Percentiles rank a stretch among this genome's conserved stretches.
phyloP scores from a whole-genome alignment of 2,113 vertebrate genomes.

The Suricata suricatta region DNA sequence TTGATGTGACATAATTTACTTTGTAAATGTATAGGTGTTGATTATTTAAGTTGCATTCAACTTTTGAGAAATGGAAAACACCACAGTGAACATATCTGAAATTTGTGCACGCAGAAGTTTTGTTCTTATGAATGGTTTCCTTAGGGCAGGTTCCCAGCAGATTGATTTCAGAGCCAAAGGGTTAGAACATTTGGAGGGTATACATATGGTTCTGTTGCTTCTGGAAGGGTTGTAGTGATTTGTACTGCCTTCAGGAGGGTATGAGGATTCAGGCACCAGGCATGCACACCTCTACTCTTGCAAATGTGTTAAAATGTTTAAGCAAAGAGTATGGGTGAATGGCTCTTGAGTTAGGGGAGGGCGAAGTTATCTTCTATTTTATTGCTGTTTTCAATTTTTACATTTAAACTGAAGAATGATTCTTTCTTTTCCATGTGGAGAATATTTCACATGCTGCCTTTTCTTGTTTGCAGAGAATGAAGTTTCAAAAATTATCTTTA shows the following conservation, averaged over 20 bases:
- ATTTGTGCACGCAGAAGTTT: background rate
- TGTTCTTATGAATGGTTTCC: background rate
- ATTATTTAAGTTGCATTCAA: background rate
- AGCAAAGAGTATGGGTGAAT: no score
- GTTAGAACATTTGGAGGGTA: background rate
- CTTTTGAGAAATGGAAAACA: background rate
- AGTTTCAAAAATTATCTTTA: constrained; percentile 47
- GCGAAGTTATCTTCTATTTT: background rate
- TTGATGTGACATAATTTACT: background rate
- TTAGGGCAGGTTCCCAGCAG: background rate
- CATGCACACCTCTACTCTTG: background rate
- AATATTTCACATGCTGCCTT: constrained; percentile 60
- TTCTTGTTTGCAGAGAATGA: constrained; percentile 50
- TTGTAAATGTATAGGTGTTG: background rate
- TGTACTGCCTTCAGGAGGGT: background rate
- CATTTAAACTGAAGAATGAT: background rate
- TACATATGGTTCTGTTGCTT: background rate
- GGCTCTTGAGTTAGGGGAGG: background rate
- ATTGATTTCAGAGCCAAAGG: background rate
- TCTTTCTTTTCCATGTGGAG: background rate
- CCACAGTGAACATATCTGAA: background rate
- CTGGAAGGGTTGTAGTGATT: background rate
- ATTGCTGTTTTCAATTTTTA: background rate
- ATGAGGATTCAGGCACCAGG: no score
- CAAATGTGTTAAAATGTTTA: background rate